Conservation (phyloP, 35 echinoderm and acorn worm genomes). For the Diadema setosum region DNA sequence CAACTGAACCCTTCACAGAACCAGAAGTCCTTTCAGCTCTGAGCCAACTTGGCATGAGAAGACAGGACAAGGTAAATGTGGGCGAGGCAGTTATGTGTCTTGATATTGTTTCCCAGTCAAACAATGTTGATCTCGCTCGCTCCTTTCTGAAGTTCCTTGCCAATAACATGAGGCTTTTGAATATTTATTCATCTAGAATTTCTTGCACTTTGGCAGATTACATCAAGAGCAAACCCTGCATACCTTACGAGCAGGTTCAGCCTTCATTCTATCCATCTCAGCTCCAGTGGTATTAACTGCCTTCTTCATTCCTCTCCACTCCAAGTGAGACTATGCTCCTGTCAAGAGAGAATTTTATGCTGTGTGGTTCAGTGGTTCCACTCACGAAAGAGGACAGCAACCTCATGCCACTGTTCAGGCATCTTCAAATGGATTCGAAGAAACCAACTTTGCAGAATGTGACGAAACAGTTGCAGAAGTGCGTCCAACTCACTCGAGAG, state of each 20-base stretch:
- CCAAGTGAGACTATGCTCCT: neutral
- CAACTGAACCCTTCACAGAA: neutral
- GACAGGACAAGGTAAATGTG: neutral
- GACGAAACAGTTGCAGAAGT: neutral
- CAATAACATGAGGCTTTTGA: neutral
- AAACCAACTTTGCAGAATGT: neutral
- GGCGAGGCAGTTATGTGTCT: neutral
- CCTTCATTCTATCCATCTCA: neutral
- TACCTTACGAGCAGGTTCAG: neutral
- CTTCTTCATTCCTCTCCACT: neutral
- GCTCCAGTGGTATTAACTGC: neutral
- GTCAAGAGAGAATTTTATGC: neutral
- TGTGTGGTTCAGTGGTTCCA: neutral
- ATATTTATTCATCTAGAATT: too few relatives aligned
- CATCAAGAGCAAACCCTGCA: neutral
- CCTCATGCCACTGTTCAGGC: neutral
- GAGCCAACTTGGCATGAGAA: neutral
- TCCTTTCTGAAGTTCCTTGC: neutral
- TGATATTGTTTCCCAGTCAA: neutral
- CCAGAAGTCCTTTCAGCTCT: neutral
- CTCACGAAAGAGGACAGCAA: neutral
- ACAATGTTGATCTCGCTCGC: neutral
- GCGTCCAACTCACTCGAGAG: neutral
- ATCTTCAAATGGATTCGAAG: neutral
- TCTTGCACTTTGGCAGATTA: neutral